These are phyloP conservation scores for Cartodere bifasciata DNA, from an alignment of 2,888 invertebrate species.

Conservation along the genomic window DNA sequence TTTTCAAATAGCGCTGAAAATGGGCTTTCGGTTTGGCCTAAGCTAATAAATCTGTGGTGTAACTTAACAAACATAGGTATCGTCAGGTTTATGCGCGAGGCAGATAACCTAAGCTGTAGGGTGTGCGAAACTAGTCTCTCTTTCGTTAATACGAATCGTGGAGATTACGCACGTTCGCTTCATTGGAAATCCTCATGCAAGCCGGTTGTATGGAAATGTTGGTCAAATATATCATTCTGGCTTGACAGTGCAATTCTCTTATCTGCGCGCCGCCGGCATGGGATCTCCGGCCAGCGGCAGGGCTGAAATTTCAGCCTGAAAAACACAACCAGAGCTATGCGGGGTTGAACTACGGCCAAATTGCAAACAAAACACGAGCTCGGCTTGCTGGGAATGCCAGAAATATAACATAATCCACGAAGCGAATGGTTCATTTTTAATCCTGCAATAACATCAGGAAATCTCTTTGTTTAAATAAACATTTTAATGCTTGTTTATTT, in stretches of 20 bases:
- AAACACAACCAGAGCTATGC: constrained; percentile 26
- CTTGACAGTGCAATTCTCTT: constrained; percentile 84
- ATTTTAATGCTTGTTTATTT: too few species aligned
- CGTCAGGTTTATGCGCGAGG: constrained; percentile 22
- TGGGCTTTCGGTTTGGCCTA: too few species aligned
- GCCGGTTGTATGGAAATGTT: constrained; percentile 62
- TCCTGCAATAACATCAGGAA: too few species aligned
- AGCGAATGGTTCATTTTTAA: too few species aligned
- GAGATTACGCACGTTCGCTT: constrained; percentile 45
- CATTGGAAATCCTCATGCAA: constrained; percentile 37
- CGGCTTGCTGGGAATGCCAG: too few species aligned
- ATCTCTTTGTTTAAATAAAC: too few species aligned
- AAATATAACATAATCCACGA: too few species aligned
- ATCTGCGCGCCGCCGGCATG: constrained; percentile 51
- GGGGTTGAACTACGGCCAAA: constrained; percentile 27
- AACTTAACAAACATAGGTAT: constrained; percentile 16
- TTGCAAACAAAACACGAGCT: constrained; percentile 36
- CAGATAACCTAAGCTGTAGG: constrained; percentile 17
- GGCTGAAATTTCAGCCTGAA: constrained; percentile 45
- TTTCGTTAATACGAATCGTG: constrained; percentile 48
- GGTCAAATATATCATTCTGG: constrained; percentile 84
- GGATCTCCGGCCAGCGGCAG: constrained; percentile 37
- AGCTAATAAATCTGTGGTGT: too few species aligned
- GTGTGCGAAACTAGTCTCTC: constrained; percentile 19
- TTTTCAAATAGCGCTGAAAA: too few species aligned